Percentiles rank a stretch among this genome's conserved stretches.
These are phyloP conservation scores for Leptopilina boulardi DNA, from an alignment of 1,140 invertebrate genomes.

Conservation along the genomic window DNA sequence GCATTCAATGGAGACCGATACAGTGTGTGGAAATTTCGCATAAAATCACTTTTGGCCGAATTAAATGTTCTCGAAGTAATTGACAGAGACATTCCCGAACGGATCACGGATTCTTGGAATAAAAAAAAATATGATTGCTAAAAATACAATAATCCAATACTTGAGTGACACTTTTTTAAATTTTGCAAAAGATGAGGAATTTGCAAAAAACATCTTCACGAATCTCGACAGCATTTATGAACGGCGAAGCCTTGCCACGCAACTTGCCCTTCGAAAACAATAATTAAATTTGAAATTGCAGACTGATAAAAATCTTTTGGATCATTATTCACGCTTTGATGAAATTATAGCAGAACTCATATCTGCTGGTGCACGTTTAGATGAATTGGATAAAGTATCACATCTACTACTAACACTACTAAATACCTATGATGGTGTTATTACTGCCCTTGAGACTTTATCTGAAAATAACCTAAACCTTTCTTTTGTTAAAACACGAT, in stretches of 20 bases:
- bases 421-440: slow-evolving; percentile 38
- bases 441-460: slow-evolving; percentile 47
- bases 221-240: slow-evolving; percentile 60
- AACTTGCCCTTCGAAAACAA: slow-evolving; percentile 59
- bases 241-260: slow-evolving; percentile 35
- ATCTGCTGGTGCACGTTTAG: slow-evolving; percentile 66
- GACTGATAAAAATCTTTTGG: slow-evolving; percentile 58
- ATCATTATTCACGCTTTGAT: slow-evolving; percentile 69
- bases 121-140: slow-evolving; percentile 61
- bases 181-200: slow-evolving; percentile 59
- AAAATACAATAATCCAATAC: slow-evolving; percentile 64
- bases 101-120: slow-evolving; percentile 51
- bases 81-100: background rate
- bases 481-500: slow-evolving; percentile 9
- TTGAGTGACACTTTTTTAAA: slow-evolving; percentile 64
- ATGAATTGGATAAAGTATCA: slow-evolving; percentile 48
- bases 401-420: slow-evolving; percentile 41
- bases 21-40: slow-evolving; percentile 51
- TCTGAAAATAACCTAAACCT: slow-evolving; percentile 46
- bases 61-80: slow-evolving; percentile 34
- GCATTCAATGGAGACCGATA: slow-evolving; percentile 48
- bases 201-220: slow-evolving; percentile 63
- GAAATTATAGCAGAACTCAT: slow-evolving; percentile 67
- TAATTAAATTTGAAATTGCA: slow-evolving; percentile 66
- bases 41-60: slow-evolving; percentile 34